phyloP scores from a whole-genome alignment of 2,113 vertebrate species.

The Rhinogobius similis region DNA sequence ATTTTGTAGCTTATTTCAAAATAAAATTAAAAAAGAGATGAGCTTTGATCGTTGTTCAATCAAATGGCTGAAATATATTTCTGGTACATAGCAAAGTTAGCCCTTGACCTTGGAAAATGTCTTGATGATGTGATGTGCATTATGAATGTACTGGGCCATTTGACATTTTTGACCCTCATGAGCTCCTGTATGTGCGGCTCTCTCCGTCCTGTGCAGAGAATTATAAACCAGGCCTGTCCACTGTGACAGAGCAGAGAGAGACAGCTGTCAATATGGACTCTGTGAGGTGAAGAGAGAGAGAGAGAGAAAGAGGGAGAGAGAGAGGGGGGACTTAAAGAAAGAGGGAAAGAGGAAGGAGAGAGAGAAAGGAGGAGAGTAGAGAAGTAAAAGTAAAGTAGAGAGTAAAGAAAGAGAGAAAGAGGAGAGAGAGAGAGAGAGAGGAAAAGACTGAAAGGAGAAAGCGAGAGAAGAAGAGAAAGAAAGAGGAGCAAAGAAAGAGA shows the following conservation, averaged over 20 bases:
- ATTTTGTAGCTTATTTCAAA: too few species aligned
- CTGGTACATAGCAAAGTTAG: too few species aligned
- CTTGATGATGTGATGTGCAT: background rate
- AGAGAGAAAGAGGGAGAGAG: background rate
- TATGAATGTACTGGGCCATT: conserved; percentile 1
- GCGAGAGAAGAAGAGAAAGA: background rate
- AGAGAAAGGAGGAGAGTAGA: too few species aligned
- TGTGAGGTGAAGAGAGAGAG: background rate
- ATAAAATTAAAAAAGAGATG: too few species aligned
- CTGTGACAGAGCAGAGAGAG: conserved; percentile 8
- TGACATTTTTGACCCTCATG: conserved; percentile 22
- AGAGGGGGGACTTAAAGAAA: background rate
- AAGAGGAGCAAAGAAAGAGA: background rate
- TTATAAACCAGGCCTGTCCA: conserved; percentile 32
- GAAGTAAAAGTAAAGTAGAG: too few species aligned
- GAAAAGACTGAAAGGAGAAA: too few species aligned
- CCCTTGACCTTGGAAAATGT: background rate
- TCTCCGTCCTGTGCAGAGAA: conserved; percentile 22
- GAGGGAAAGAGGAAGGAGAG: too few species aligned
- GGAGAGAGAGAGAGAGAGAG: too few species aligned
- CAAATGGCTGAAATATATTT: too few species aligned
- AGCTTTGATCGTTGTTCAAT: too few species aligned
- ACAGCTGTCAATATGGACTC: background rate
- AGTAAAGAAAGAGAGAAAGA: too few species aligned
- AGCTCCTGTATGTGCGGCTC: conserved; percentile 14